These are phyloP conservation scores for Hassar affinis DNA, from an alignment of 2,113 vertebrate species.

Conservation along the genomic window DNA sequence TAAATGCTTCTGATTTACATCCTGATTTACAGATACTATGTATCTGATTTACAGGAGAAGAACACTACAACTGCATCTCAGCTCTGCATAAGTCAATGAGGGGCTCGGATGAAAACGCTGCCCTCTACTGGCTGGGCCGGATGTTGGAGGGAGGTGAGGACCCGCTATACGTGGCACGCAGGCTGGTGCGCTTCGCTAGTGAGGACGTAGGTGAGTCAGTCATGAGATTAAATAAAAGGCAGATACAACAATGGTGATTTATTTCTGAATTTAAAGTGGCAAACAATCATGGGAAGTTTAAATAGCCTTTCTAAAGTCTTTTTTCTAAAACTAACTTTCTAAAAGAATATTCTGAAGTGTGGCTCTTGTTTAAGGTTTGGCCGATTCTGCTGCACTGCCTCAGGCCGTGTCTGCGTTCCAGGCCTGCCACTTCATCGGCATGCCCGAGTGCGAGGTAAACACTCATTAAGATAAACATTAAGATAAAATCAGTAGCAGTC, in stretches of 20 bases:
- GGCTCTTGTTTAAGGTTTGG: conserved; percentile 75
- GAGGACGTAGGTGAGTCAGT: conserved; percentile 89
- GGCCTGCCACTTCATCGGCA: conserved; percentile 95
- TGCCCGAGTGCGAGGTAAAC: conserved; percentile 96
- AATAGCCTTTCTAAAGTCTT: background rate
- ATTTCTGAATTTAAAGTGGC: background rate
- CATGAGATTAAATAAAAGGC: background rate
- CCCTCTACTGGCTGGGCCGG: conserved; percentile 95
- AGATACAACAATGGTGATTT: background rate
- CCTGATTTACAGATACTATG: too few species aligned
- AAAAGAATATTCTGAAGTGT: background rate
- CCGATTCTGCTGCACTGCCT: conserved; percentile 86
- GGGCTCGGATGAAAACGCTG: conserved; percentile 88
- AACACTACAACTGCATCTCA: conserved; percentile 97
- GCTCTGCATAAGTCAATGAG: conserved; percentile 96
- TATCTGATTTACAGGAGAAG: conserved; percentile 79
- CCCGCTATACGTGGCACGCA: conserved; percentile 89
- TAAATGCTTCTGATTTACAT: background rate
- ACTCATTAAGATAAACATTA: background rate
- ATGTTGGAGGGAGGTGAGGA: conserved; percentile 98
- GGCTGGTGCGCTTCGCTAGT: conserved; percentile 92
- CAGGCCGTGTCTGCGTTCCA: conserved; percentile 95
- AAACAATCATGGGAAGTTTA: background rate
- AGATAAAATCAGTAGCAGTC: background rate
- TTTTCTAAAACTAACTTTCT: background rate